These are phyloP conservation scores for Pharmacophagus antenor DNA, from an alignment of 2,888 invertebrate genomes.

Conservation along the genomic window DNA sequence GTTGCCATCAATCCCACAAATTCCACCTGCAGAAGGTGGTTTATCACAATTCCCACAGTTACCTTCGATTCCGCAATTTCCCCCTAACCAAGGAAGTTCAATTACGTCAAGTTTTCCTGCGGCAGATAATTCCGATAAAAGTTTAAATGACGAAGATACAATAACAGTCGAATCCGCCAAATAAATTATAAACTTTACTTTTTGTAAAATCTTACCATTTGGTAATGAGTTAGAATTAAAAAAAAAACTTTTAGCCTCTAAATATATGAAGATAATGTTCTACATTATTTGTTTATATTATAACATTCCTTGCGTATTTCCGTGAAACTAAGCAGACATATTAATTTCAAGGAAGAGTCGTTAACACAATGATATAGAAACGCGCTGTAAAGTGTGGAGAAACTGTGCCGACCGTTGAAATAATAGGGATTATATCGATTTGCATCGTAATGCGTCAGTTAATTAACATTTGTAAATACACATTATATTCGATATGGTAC, in stretches of 20 bases:
- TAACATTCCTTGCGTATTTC: background rate
- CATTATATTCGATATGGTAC: no score
- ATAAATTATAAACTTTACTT: conserved; percentile 1
- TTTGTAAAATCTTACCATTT: background rate
- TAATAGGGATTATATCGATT: background rate
- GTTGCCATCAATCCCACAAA: conserved; percentile 28
- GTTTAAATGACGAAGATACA: conserved; percentile 68
- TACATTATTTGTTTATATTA: background rate
- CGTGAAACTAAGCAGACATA: background rate
- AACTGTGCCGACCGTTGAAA: background rate
- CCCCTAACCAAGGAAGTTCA: conserved; percentile 38
- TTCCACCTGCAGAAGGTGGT: conserved; percentile 25
- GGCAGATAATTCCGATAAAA: conserved; percentile 47
- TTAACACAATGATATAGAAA: background rate
- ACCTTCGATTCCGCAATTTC: conserved; percentile 39
- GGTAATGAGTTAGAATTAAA: background rate
- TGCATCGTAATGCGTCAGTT: background rate
- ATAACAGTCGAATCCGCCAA: conserved; percentile 68
- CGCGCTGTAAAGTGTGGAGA: background rate
- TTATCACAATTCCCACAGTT: conserved; percentile 31
- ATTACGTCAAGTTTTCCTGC: conserved; percentile 48
- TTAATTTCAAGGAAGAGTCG: background rate
- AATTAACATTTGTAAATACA: background rate
- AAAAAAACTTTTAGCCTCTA: background rate
- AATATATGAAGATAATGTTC: background rate